Evolutionary conservation across 1,140 invertebrate genomes (phyloP).

Genomic region (Sipha flava): DNA sequence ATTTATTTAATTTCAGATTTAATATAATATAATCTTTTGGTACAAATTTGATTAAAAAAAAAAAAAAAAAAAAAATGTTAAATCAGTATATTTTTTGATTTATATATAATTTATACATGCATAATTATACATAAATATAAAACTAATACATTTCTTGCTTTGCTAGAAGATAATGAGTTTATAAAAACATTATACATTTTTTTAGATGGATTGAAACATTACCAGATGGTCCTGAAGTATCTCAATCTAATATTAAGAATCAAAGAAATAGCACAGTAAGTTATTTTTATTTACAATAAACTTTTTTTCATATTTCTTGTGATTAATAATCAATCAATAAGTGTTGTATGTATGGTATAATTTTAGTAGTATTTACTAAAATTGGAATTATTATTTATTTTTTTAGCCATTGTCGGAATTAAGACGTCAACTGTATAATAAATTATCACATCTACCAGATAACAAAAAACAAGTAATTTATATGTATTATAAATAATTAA

Average conservation of each 20-base stretch:
- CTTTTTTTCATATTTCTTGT: not conserved
- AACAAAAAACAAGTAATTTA: not conserved
- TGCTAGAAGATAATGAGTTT: too few species aligned
- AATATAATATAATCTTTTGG: too few species aligned
- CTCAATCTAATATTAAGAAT: not conserved
- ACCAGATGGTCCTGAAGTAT: not conserved
- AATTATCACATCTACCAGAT: not conserved
- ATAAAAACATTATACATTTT: not conserved
- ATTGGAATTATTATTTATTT: not conserved
- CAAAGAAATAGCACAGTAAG: constrained; percentile 18
- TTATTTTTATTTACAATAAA: not conserved
- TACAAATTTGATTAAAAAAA: too few species aligned
- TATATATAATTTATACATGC: too few species aligned
- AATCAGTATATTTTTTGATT: too few species aligned
- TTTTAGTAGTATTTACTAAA: not conserved
- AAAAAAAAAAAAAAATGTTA: too few species aligned
- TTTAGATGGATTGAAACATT: constrained; percentile 14
- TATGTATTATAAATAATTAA: not conserved
- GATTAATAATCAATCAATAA: too few species aligned
- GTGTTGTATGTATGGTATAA: too few species aligned
- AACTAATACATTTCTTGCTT: too few species aligned
- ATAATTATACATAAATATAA: too few species aligned
- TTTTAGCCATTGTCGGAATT: not conserved
- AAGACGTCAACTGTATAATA: not conserved
- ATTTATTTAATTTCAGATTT: too few species aligned